phyloP scores from a whole-genome alignment of 2,797 vertebrate genomes.

The Eurystomus glaucurus region DNA sequence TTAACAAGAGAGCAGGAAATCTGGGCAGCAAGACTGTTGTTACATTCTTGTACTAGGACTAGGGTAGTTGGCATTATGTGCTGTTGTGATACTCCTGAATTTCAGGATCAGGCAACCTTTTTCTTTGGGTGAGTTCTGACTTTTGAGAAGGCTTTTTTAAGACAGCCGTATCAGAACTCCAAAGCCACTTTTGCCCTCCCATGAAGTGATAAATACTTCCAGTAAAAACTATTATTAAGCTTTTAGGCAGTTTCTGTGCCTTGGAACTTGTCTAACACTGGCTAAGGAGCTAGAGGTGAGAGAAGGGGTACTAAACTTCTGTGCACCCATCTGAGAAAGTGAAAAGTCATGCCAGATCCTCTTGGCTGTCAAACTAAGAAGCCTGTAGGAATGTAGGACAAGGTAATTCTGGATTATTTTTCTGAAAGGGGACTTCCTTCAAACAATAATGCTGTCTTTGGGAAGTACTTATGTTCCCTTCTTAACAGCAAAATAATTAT shows the following conservation, averaged over 20 bases:
- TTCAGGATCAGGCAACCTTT: neutral
- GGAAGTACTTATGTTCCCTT: neutral
- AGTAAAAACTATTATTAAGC: neutral
- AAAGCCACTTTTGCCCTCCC: neutral
- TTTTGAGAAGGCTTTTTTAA: neutral
- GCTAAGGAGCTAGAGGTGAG: neutral
- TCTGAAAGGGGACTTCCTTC: neutral
- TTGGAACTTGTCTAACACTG: neutral
- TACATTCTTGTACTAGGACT: neutral
- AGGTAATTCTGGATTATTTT: neutral
- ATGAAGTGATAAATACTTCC: neutral
- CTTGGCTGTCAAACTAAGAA: neutral
- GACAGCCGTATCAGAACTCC: neutral
- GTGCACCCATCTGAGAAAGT: neutral
- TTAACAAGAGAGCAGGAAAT: neutral
- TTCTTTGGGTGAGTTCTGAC: neutral
- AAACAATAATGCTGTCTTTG: neutral
- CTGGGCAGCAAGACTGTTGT: neutral
- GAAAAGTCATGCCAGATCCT: neutral
- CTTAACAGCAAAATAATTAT: neutral
- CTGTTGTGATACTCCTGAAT: neutral
- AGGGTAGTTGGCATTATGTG: neutral
- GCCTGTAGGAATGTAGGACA: neutral
- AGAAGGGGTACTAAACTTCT: neutral
- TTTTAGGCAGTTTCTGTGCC: neutral